Conservation (phyloP, 2,888 invertebrate species). For the Tiphia femorata region DNA sequence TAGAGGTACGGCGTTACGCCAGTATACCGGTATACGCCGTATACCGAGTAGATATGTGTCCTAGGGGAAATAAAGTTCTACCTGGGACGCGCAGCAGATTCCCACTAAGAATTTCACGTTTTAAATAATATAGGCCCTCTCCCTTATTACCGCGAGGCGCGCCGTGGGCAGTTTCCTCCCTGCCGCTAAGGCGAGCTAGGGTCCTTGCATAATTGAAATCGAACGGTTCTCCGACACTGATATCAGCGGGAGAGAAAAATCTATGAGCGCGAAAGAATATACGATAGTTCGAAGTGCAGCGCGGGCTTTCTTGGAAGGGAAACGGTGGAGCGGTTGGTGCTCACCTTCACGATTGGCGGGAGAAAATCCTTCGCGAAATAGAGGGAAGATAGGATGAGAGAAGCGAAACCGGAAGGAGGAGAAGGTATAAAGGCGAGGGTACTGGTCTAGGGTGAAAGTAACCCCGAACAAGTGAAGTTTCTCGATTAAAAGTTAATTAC, state of each 20-base stretch:
- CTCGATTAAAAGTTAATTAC: constrained; percentile 65
- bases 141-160: too few relatives aligned
- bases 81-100: constrained; percentile 21
- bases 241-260: too few relatives aligned
- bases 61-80: constrained; percentile 35
- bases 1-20: constrained; percentile 12
- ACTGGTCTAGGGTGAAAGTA: constrained; percentile 28
- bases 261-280: too few relatives aligned
- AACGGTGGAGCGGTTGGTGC: not conserved
- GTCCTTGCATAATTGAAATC: constrained; percentile 7
- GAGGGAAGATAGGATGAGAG: constrained; percentile 14
- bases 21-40: too few relatives aligned
- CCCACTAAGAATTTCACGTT: constrained; percentile 29
- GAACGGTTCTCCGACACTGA: too few relatives aligned
- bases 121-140: constrained; percentile 36
- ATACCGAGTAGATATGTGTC: too few relatives aligned
- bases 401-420: constrained; percentile 16
- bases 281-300: too few relatives aligned
- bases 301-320: not conserved
- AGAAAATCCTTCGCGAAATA: constrained; percentile 25
- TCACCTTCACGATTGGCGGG: constrained; percentile 23
- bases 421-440: constrained; percentile 25
- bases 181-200: too few relatives aligned
- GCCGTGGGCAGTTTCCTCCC: too few relatives aligned
- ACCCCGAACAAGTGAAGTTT: constrained; percentile 56